A percentile compares a stretch with the other conserved stretches of the same genome.
These are phyloP conservation scores for Xerus inauris DNA, from an alignment of 2,113 vertebrate species.

Conservation along the genomic window DNA sequence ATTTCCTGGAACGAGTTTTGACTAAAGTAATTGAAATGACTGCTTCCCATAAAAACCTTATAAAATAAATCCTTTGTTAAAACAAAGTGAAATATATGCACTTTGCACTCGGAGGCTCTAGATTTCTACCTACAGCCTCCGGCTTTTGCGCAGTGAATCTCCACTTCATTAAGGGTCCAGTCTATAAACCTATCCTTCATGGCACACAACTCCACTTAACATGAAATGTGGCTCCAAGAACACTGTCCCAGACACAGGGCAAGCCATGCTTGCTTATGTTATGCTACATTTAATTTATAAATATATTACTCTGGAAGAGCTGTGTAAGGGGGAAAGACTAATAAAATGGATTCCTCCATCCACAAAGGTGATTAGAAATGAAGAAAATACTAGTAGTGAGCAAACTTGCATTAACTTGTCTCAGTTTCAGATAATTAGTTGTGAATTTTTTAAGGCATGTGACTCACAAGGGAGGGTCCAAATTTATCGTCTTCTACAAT, in stretches of 20 bases:
- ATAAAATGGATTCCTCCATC: constrained; percentile 31
- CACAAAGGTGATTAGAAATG: constrained; percentile 60
- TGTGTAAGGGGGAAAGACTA: background rate
- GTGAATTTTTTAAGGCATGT: constrained; percentile 80
- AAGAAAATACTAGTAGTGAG: constrained; percentile 51
- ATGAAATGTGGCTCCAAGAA: constrained; percentile 29
- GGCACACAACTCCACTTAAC: background rate
- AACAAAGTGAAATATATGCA: constrained; percentile 30
- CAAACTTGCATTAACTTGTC: constrained; percentile 70
- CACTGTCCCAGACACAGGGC: background rate
- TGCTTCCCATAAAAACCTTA: background rate
- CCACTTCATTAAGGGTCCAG: background rate
- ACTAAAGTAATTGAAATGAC: background rate
- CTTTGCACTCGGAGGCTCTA: background rate
- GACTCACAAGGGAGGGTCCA: constrained; percentile 80
- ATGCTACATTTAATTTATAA: constrained; percentile 10
- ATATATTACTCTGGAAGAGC: constrained; percentile 28
- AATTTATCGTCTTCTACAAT: constrained; percentile 82
- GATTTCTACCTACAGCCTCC: background rate
- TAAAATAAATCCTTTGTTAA: constrained; percentile 15
- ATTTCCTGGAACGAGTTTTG: constrained; percentile 44
- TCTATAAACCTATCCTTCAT: constrained; percentile 9
- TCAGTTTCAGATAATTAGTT: constrained; percentile 83
- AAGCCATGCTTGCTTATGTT: background rate
- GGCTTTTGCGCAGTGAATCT: background rate